Percentiles rank a stretch among this genome's conserved stretches.
These are phyloP conservation scores for Sitta carolinensis DNA, from an alignment of 2,797 vertebrate species.

Conservation along the genomic window DNA sequence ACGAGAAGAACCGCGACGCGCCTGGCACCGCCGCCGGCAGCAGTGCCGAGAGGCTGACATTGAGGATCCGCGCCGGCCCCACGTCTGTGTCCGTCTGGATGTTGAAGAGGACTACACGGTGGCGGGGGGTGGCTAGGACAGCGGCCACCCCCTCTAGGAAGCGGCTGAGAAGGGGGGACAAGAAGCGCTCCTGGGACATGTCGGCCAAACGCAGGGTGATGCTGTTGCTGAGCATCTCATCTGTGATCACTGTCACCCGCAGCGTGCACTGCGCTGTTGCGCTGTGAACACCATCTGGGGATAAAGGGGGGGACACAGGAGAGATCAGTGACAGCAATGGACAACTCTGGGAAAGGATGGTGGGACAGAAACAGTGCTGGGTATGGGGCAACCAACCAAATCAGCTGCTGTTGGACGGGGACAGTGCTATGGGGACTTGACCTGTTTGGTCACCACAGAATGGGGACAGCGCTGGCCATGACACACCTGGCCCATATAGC, in stretches of 20 bases:
- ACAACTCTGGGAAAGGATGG: not conserved
- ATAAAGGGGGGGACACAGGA: not conserved
- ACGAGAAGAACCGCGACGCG: constrained; percentile 81
- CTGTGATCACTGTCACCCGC: constrained; percentile 93
- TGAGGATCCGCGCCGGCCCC: constrained; percentile 85
- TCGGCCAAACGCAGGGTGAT: constrained; percentile 92
- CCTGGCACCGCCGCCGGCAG: constrained; percentile 39
- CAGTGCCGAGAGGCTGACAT: constrained; percentile 91
- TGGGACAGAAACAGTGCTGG: not conserved
- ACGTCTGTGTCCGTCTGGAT: constrained; percentile 92
- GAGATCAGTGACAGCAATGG: not conserved
- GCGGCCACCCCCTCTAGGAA: constrained; percentile 91
- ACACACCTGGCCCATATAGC: not conserved
- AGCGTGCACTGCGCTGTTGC: constrained; percentile 91
- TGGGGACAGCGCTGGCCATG: not conserved
- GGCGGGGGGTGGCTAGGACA: constrained; percentile 84
- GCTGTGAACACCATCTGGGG: constrained; percentile 87
- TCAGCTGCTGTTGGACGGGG: not conserved
- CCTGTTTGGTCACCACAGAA: not conserved
- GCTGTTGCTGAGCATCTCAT: constrained; percentile 96
- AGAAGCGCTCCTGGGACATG: constrained; percentile 92
- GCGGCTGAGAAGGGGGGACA: constrained; percentile 88
- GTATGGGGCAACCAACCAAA: not conserved
- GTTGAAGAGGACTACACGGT: constrained; percentile 91
- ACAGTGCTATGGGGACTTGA: not conserved